phyloP scores from a whole-genome alignment of 2,888 invertebrate species.

The Cephus nigrinus region DNA sequence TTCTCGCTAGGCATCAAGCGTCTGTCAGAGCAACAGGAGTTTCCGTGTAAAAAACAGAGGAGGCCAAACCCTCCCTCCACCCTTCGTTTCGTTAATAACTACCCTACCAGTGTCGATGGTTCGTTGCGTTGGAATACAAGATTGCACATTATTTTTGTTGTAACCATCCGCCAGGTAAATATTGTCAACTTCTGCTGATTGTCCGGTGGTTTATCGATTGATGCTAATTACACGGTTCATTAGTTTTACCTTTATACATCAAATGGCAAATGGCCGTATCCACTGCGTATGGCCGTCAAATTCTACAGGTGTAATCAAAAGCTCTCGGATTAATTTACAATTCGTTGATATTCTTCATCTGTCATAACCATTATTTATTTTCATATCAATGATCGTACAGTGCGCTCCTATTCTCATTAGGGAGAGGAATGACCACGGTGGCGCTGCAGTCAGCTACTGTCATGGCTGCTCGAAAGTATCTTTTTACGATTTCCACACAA shows the following conservation, averaged over 20 bases:
- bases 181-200: background rate
- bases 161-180: background rate
- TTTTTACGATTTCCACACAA: too few relatives aligned
- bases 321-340: too few relatives aligned
- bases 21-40: background rate
- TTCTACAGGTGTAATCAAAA: too few relatives aligned
- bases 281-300: background rate
- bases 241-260: background rate
- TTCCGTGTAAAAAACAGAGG: background rate
- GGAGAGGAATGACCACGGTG: too few relatives aligned
- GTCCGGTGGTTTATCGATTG: constrained; percentile 26
- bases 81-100: background rate
- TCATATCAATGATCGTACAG: too few relatives aligned
- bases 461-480: too few relatives aligned
- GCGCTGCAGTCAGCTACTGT: too few relatives aligned
- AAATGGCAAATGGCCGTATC: background rate
- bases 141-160: background rate
- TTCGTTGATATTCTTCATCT: too few relatives aligned
- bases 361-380: too few relatives aligned
- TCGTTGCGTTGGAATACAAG: background rate
- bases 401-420: too few relatives aligned
- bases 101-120: background rate
- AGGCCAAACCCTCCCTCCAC: background rate
- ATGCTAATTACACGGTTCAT: constrained; percentile 30
- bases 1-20: background rate